Base-by-base conservation (phyloP, 2,888 invertebrate species). In the Crematogaster levior region DNA sequence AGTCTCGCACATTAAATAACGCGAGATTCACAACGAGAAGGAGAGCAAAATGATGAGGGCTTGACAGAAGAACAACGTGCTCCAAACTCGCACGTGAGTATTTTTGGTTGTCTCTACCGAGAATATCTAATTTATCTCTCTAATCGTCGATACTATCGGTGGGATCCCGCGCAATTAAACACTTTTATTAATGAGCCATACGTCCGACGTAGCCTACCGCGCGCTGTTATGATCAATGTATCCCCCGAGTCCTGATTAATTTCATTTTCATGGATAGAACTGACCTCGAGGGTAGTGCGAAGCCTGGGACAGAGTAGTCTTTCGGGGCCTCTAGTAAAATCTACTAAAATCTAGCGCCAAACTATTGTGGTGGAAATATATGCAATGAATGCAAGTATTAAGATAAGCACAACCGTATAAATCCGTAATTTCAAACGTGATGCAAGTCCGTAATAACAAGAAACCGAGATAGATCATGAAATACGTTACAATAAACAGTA, bases 141-240 rank as follows among this genome's bases (percentile, higher is more conserved):
- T 84, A 72, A 73, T 82, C 73, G 58, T 21, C 51, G 58, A 30
- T n/a, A n/a, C 85, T 88, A 90, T 88, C 88, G 80, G 77, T 82
- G 82, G 48, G 66, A 66, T 79, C 74, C 85, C 75, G 53, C 74
- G 89, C 90, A 85, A 91, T 91, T 89, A 91, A 91, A 85, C 86
- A 85, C 84, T 87, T 86, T 91, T 89, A 91, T 91, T 91, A 91
- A 91, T 89, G 87, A 89, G 86, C 74, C 72, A 65, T 84, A 73
- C 72, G 74, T 83, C 81, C 72, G 18, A 70, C 81, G 80, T 74
- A 72, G 75, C 61, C 82, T 80, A 82, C 74, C 80, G 81, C 81
- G 68, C 40, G 53, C 74, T 61, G 80, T 83, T 87, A 75, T 86
- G 88, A 90, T 82, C 74, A 82, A 91, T 53, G 37, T 86, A 85